Percentiles rank a stretch among this genome's conserved stretches.
These are phyloP conservation scores for Rhagonycha fulva DNA, from an alignment of 2,888 invertebrate genomes.

Conservation along the genomic window DNA sequence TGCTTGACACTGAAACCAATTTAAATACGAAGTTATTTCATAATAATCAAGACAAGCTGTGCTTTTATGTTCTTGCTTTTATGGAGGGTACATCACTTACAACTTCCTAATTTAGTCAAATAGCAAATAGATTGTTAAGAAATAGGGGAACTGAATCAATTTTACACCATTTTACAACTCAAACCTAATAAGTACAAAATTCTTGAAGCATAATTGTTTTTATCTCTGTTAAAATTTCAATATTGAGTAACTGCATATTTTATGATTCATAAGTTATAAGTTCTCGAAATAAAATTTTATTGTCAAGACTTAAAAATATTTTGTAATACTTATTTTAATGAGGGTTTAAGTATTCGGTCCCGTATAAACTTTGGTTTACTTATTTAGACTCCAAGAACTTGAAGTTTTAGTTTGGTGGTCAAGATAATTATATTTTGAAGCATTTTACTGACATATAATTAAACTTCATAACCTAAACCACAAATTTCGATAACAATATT, in stretches of 20 bases:
- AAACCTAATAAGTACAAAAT: no score
- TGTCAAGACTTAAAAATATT: not conserved
- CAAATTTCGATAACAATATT: not conserved
- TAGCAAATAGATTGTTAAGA: not conserved
- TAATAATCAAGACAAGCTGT: no score
- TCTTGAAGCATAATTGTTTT: not conserved
- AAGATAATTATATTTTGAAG: not conserved
- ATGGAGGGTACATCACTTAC: no score
- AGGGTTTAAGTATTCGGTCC: not conserved
- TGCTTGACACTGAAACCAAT: no score
- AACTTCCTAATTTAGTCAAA: not conserved
- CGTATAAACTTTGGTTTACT: not conserved
- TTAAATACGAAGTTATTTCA: no score
- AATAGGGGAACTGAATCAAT: not conserved
- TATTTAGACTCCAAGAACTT: not conserved
- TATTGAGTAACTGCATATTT: not conserved
- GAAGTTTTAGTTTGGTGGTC: not conserved
- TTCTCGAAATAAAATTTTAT: not conserved
- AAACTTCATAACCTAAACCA: not conserved
- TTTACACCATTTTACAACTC: no score
- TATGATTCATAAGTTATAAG: not conserved
- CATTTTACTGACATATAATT: not conserved
- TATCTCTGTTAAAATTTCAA: not conserved
- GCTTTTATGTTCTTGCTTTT: not conserved
- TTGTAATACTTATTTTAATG: not conserved